These are phyloP conservation scores for Ailurus styani DNA, from an alignment of 2,113 vertebrate genomes.

Conservation along the genomic window DNA sequence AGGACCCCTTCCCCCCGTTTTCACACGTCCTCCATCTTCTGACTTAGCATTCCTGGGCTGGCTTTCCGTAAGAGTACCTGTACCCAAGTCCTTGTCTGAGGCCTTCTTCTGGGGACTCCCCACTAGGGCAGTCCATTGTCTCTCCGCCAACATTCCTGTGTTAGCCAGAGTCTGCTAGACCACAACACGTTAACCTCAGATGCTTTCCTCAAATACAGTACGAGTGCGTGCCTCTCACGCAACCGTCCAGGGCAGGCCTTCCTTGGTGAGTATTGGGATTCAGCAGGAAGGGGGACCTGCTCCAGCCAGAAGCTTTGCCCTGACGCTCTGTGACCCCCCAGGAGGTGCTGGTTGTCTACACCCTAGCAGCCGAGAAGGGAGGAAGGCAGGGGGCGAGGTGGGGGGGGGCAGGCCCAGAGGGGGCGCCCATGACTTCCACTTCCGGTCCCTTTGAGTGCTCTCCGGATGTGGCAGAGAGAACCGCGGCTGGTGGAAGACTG, in stretches of 20 bases:
- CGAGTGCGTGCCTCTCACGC: accelerated
- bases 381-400: accelerated
- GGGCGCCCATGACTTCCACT: background rate
- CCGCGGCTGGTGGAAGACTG: background rate
- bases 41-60: background rate
- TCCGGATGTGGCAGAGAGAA: background rate
- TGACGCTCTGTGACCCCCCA: background rate
- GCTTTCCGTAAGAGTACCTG: no score
- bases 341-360: background rate
- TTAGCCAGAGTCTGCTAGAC: background rate
- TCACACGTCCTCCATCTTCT: background rate
- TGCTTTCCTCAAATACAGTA: background rate
- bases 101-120: background rate
- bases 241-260: background rate
- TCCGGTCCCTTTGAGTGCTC: accelerated
- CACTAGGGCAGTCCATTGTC: background rate
- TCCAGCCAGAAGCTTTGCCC: background rate
- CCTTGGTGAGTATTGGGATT: background rate
- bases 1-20: background rate
- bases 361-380: background rate
- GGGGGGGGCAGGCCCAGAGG: background rate
- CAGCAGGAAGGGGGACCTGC: background rate
- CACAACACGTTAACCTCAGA: background rate
- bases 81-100: background rate
- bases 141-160: background rate